Percentiles rank a stretch among this genome's conserved stretches.
These are phyloP conservation scores for Amniataba percoides DNA, from an alignment of 2,797 vertebrate species.

Conservation along the genomic window DNA sequence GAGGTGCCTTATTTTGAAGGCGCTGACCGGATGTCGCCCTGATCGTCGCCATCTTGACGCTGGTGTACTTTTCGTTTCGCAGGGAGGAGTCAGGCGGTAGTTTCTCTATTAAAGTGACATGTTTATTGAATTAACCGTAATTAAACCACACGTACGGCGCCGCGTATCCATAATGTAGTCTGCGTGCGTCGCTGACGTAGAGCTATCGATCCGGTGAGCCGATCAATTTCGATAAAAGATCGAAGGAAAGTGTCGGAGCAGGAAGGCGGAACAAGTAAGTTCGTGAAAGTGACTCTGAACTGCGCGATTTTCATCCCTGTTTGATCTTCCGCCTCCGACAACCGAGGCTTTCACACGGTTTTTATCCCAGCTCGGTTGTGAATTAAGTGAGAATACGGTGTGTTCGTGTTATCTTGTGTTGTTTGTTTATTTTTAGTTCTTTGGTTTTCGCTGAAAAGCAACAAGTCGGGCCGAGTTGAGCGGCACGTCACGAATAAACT, in stretches of 20 bases:
- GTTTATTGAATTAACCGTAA: slow-evolving; percentile 55
- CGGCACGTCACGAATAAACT: slow-evolving; percentile 74
- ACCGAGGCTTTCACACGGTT: background rate
- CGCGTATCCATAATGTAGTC: slow-evolving; percentile 74
- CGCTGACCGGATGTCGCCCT: background rate
- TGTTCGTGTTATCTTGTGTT: background rate
- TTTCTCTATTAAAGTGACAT: slow-evolving; percentile 78
- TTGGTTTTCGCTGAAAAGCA: slow-evolving; percentile 50
- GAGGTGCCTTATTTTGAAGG: slow-evolving; percentile 64
- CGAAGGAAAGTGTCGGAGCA: slow-evolving; percentile 74
- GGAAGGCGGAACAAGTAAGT: slow-evolving; percentile 89
- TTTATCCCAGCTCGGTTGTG: fast-evolving
- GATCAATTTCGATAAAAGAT: slow-evolving; percentile 43
- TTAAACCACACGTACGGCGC: slow-evolving; percentile 48
- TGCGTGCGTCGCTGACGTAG: background rate
- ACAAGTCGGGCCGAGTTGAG: slow-evolving; percentile 76
- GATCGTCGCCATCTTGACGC: background rate
- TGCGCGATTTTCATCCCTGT: slow-evolving; percentile 62
- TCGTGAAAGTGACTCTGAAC: slow-evolving; percentile 78
- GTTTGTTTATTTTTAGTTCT: background rate
- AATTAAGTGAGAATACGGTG: fast-evolving
- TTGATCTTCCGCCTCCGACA: slow-evolving; percentile 10
- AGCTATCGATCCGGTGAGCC: slow-evolving; percentile 35
- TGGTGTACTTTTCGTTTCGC: slow-evolving; percentile 67
- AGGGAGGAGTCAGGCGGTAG: slow-evolving; percentile 84